Conservation (phyloP, 2,888 invertebrate genomes). For the Erebia epiphron region DNA sequence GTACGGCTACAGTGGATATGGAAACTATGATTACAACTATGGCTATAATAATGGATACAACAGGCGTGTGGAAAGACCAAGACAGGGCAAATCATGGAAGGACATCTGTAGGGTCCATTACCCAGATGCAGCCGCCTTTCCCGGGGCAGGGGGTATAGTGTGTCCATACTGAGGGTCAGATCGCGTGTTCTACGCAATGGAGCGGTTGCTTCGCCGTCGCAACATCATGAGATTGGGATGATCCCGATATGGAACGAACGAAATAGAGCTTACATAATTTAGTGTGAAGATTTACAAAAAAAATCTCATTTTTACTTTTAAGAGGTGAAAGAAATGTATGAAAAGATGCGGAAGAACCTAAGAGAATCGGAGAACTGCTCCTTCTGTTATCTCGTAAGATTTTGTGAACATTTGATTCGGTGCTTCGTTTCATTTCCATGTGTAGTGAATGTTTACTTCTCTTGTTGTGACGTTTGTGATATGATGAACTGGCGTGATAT, state of each 20-base stretch:
- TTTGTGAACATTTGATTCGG: constrained; percentile 10
- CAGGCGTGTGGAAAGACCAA: constrained; percentile 50
- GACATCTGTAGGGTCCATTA: constrained; percentile 87
- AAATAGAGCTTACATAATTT: constrained; percentile 14
- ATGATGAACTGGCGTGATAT: constrained; percentile 52
- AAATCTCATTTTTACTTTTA: background rate
- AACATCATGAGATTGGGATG: constrained; percentile 80
- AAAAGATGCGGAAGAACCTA: constrained; percentile 7
- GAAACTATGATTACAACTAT: constrained; percentile 55
- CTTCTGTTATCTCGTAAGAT: background rate
- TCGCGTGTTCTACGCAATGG: constrained; percentile 82
- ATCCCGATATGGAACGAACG: constrained; percentile 40
- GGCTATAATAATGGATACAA: constrained; percentile 53
- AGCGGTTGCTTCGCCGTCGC: constrained; percentile 76
- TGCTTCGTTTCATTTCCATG: constrained; percentile 26
- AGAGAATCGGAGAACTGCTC: background rate
- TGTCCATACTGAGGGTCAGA: constrained; percentile 85
- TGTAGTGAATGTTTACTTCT: constrained; percentile 41
- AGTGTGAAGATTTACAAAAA: background rate
- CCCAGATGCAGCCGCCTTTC: constrained; percentile 79
- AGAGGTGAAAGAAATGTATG: background rate
- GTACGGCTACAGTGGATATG: constrained; percentile 64
- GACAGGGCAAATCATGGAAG: constrained; percentile 84
- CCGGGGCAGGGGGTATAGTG: constrained; percentile 82
- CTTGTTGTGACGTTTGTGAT: constrained; percentile 42